A percentile compares a stretch with the other conserved stretches of the same genome.
Evolutionary conservation across 2,888 invertebrate genomes (phyloP).

Genomic region (Invenusta paracnida): DNA sequence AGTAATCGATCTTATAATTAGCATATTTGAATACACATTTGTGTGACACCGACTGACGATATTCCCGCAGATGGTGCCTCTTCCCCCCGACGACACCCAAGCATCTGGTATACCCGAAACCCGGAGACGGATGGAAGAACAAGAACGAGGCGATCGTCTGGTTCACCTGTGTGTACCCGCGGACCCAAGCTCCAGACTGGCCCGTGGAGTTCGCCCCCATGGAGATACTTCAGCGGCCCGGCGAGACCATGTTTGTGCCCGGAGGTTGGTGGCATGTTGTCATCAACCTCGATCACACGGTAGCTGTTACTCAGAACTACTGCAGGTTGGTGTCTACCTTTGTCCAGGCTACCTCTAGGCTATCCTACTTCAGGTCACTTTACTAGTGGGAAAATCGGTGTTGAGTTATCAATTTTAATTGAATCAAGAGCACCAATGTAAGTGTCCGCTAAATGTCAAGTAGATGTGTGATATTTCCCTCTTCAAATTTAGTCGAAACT

Average conservation of each 20-base stretch:
- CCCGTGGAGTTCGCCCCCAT: slow-evolving; percentile 72
- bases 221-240: slow-evolving; percentile 87
- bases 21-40: background rate
- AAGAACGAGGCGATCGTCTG: slow-evolving; percentile 95
- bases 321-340: too few species aligned
- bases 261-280: slow-evolving; percentile 99
- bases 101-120: slow-evolving; percentile 86
- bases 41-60: slow-evolving; percentile 12
- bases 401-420: background rate
- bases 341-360: background rate
- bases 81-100: slow-evolving; percentile 94
- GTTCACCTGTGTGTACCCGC: slow-evolving; percentile 90
- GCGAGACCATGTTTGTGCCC: slow-evolving; percentile 95
- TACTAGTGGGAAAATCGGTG: background rate
- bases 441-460: too few species aligned
- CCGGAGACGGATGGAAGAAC: slow-evolving; percentile 87
- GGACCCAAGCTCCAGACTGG: slow-evolving; percentile 81
- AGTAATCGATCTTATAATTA: too few species aligned
- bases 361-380: background rate
- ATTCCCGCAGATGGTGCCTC: slow-evolving; percentile 73
- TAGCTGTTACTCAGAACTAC: slow-evolving; percentile 97
- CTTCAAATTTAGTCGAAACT: too few species aligned
- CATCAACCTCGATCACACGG: slow-evolving; percentile 85
- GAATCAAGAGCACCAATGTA: too few species aligned
- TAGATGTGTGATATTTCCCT: too few species aligned